A percentile compares a stretch with the other conserved stretches of the same genome.
These are phyloP conservation scores for Drosophila histrio DNA, from an alignment of 2,888 invertebrate genomes.

Conservation along the genomic window DNA sequence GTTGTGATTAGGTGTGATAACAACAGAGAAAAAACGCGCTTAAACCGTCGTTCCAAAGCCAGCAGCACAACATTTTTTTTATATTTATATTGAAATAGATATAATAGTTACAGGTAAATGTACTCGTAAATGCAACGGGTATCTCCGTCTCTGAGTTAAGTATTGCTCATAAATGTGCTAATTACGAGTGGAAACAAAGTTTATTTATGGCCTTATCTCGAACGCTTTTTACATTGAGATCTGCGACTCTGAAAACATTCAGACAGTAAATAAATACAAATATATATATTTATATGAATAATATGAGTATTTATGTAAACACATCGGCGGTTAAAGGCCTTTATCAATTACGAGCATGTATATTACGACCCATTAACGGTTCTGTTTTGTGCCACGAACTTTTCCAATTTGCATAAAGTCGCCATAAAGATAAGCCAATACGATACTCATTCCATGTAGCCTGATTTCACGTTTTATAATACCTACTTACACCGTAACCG, in stretches of 20 bases:
- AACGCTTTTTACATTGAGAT: slow-evolving; percentile 3
- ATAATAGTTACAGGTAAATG: slow-evolving; percentile 3
- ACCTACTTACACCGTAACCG: background rate
- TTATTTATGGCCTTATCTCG: slow-evolving; percentile 21
- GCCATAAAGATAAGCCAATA: slow-evolving; percentile 10
- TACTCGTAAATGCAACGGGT: background rate
- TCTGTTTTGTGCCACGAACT: slow-evolving; percentile 3
- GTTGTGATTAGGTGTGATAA: slow-evolving; percentile 71
- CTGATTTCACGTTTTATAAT: background rate
- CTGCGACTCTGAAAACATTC: background rate
- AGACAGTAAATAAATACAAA: slow-evolving; percentile 1
- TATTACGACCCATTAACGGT: slow-evolving; percentile 18
- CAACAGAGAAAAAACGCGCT: slow-evolving; percentile 6
- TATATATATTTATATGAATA: slow-evolving; percentile 4
- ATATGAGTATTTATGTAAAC: background rate
- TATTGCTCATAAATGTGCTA: slow-evolving; percentile 9
- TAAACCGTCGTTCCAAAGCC: background rate
- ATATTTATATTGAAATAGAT: slow-evolving; percentile 6
- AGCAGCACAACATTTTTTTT: background rate
- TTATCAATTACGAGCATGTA: slow-evolving; percentile 11
- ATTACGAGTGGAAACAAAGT: slow-evolving; percentile 20
- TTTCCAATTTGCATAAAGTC: slow-evolving; percentile 7
- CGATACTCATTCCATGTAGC: background rate
- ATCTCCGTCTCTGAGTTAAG: background rate
- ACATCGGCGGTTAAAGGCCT: background rate